Evolutionary conservation across 2,113 vertebrate species (phyloP).

Genomic region (Psittacula cyanocephala): DNA sequence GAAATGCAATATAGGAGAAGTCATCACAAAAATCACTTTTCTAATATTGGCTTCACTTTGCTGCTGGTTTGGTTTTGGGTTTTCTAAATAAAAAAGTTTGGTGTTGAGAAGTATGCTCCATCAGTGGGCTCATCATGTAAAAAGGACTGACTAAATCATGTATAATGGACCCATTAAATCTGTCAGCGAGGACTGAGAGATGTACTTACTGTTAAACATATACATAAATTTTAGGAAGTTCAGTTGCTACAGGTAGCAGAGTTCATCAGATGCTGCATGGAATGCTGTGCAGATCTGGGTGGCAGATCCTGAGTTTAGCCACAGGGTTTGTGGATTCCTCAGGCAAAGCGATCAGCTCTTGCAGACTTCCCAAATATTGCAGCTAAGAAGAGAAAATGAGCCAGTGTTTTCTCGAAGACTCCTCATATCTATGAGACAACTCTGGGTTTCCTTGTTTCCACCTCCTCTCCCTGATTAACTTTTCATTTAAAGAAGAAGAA

Average conservation of each 20-base stretch:
- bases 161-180: not conserved
- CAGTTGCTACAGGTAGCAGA: not conserved
- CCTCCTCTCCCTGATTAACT: not conserved
- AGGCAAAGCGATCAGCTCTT: not conserved
- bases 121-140: not conserved
- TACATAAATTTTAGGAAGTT: not conserved
- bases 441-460: not conserved
- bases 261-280: not conserved
- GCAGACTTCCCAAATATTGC: not conserved
- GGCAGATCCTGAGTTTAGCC: not conserved
- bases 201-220: not conserved
- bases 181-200: not conserved
- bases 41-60: not conserved
- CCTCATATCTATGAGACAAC: not conserved
- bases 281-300: not conserved
- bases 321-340: not conserved
- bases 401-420: not conserved
- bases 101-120: not conserved
- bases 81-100: not conserved
- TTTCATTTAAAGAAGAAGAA: not conserved
- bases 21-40: not conserved
- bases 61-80: not conserved
- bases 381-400: not conserved
- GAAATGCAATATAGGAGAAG: not conserved
- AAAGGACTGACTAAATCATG: not conserved